Evolutionary conservation across 1,140 invertebrate species (phyloP).

Genomic region (Cylas formicarius): DNA sequence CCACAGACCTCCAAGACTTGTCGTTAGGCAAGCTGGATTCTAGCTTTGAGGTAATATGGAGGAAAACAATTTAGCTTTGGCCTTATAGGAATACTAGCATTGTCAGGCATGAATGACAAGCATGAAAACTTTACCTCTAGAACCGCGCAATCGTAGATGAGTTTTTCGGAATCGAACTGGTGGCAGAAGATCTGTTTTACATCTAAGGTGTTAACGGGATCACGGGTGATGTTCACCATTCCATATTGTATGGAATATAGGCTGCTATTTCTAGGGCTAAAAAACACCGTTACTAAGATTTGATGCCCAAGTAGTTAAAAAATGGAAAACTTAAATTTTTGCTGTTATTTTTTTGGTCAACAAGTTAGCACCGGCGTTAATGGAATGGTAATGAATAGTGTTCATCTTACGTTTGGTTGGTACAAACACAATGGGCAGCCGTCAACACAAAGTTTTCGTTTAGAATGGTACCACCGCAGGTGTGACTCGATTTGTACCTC

Average conservation of each 20-base stretch:
- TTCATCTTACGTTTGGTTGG: slow-evolving; percentile 7
- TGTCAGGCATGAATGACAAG: background rate
- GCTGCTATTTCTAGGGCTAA: slow-evolving; percentile 16
- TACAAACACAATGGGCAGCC: slow-evolving; percentile 30
- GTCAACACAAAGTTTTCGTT: slow-evolving; percentile 27
- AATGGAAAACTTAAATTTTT: background rate
- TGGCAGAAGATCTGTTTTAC: slow-evolving; percentile 22
- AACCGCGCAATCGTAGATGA: slow-evolving; percentile 22
- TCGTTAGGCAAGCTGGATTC: slow-evolving; percentile 12
- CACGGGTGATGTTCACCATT: slow-evolving; percentile 17
- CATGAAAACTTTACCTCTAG: slow-evolving; percentile 16
- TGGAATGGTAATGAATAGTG: background rate
- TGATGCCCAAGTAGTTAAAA: background rate
- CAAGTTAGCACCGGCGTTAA: background rate
- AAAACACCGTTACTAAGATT: slow-evolving; percentile 1
- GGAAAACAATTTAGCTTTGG: background rate
- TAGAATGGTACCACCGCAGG: slow-evolving; percentile 29
- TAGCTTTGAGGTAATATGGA: slow-evolving; percentile 13
- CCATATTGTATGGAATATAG: slow-evolving; percentile 25
- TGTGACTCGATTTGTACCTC: slow-evolving; percentile 18
- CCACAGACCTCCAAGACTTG: slow-evolving; percentile 17
- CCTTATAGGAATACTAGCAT: background rate
- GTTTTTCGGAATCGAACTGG: slow-evolving; percentile 15
- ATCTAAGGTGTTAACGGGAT: slow-evolving; percentile 12
- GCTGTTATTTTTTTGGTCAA: background rate